Evolutionary conservation across 2,113 vertebrate species (phyloP), one percentile per base, ranked within the genome.

Genomic region (Aphyosemion australe): DNA sequence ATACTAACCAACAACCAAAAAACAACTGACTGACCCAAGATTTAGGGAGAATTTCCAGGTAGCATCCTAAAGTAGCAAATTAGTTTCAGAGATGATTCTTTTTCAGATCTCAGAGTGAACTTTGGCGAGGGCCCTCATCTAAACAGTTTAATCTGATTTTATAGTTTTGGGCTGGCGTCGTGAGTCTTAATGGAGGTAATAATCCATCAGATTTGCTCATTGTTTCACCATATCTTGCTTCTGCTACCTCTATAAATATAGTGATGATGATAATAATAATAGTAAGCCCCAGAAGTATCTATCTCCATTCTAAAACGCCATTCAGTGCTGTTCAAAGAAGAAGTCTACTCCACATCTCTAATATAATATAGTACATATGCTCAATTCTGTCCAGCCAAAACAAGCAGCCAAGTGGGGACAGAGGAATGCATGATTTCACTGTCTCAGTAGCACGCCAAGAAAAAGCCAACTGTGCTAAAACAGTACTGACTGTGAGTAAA

Each of bases 371-470:
- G 18, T 78, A 54, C 85, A 83, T 72, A 71, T 87, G 84, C 56
- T 79, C 20, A 1, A 12, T 46, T 45, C 54, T 42, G 39, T 57
- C 51, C 64, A 65, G 74, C 66, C 83, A 84, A n/a, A 60, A 12
- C 78, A 60, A 47, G 26, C 52, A 11, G 68, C 66, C 82, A 76
- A 79, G 65, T 49, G 69, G 61, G 73, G 59, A 82, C 51, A 61
- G 8, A 82, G 78, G 75, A 88, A 90, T 89, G 83, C 75, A 78
- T 87, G 84, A 88, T 82, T 78, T 87, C 73, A 84, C 80, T 78
- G 68, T 48, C 56, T 60, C 53, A 69, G 67, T 72, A 42, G 58
- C 18, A 55, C 69, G 84, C 79, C 81, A 87, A 84, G 56, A 41
- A 82, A 57, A 81, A n/a, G 72, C 79, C 86, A 75, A 54, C 15